Evolutionary conservation across 2,797 vertebrate species (phyloP), one percentile per base, ranked within the genome.

Genomic region (Glossophaga mutica): DNA sequence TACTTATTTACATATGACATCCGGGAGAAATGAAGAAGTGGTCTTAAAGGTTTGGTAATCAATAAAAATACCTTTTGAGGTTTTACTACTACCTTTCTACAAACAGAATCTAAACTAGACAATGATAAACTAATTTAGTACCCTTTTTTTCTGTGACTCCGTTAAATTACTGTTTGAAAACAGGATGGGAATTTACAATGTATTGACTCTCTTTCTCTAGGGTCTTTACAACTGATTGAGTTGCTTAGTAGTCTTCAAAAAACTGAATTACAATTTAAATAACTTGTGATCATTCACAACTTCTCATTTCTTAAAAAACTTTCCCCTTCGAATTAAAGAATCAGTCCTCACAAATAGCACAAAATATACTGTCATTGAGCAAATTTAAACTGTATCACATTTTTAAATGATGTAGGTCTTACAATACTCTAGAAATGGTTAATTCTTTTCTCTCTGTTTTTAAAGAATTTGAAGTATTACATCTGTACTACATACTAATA

Each of bases 1-100:
- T 9, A 77, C 68, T 48, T 95, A 97, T 96, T 97, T 97, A 96
- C 89, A 96, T 95, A 94, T 34, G 76, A 95, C 84, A 94, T 95
- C 94, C 19, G 42, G 88, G 52, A 95, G 65, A 94, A 90, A 93
- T 55, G 76, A 88, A 94, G 44, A 96, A 90, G 89, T 44, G 34
- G 24, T 73, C 77, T 73, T 82, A 96, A 94, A 76, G 37, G 55
- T 76, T 92, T 95, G 34, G 52, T 94, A 92, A 92, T 94, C 83
- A 95, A 89, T 86, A 95, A 94, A 96, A 96, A 90, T 68, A 95
- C n/a, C 91, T 94, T 86, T 70, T 93, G 81, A 96, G 76, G 22
- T 95, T 94, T 96, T 83, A 96, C 82, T 84, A 62, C 68, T 68
- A 90, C 19, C 32, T 94, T 91, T 74, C 73, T 82, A 81, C 55